Evolutionary conservation across 2,888 invertebrate genomes (phyloP).

Genomic region (Mycogona germanica): DNA sequence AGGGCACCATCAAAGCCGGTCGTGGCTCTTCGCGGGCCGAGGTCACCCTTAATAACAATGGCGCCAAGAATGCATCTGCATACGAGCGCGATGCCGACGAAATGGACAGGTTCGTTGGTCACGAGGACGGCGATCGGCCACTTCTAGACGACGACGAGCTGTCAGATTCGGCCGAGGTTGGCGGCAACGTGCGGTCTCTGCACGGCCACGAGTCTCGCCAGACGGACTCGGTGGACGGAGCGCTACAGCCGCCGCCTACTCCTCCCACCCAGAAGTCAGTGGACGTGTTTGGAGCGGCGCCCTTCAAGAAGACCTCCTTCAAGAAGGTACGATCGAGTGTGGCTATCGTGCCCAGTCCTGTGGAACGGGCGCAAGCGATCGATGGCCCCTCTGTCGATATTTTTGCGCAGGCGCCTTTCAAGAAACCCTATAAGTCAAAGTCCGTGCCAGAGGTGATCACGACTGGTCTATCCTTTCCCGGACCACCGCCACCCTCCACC

Average conservation of each 20-base stretch:
- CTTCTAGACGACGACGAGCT: constrained; percentile 62
- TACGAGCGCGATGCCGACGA: constrained; percentile 1
- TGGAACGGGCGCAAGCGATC: constrained; percentile 23
- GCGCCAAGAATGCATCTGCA: constrained; percentile 2
- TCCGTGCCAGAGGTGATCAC: not conserved
- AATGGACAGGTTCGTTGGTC: constrained; percentile 46
- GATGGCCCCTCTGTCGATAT: constrained; percentile 43
- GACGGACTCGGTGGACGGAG: not conserved
- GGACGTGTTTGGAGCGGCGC: constrained; percentile 32
- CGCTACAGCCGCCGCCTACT: not conserved
- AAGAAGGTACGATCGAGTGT: constrained; percentile 8
- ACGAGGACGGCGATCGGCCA: constrained; percentile 61
- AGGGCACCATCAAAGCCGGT: too few species aligned
- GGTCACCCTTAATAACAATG: too few species aligned
- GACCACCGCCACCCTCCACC: not conserved
- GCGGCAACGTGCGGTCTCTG: constrained; percentile 27
- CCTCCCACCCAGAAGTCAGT: constrained; percentile 15
- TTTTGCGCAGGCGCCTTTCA: constrained; percentile 56
- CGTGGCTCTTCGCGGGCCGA: too few species aligned
- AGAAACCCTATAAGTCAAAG: constrained; percentile 19
- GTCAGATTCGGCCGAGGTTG: constrained; percentile 41
- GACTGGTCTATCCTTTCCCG: not conserved
- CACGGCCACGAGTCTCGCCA: not conserved
- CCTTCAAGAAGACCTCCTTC: constrained; percentile 27
- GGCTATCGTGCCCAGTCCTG: too few species aligned